Conservation (phyloP, 1,140 invertebrate species). For the Aphelinus atriplicis region DNA sequence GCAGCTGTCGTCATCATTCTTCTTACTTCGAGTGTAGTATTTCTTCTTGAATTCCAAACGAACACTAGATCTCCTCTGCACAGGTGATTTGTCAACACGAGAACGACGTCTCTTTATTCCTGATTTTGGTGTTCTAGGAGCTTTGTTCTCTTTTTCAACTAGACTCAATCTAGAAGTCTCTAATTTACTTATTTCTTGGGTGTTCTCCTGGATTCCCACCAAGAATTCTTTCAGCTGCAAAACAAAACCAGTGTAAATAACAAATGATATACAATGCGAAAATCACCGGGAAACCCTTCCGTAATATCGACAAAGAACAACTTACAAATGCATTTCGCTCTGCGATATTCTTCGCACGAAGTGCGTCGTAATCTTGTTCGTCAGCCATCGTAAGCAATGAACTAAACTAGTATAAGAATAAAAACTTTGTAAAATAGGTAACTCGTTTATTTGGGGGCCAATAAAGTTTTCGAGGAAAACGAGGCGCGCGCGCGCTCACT, state of each 20-base stretch:
- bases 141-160: constrained; percentile 31
- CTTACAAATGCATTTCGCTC: constrained; percentile 51
- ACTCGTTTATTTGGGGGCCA: too few relatives aligned
- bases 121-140: constrained; percentile 39
- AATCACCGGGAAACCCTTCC: background rate
- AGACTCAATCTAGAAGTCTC: constrained; percentile 1
- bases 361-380: constrained; percentile 41
- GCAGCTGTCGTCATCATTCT: constrained; percentile 8
- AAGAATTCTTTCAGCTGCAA: constrained; percentile 50
- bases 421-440: too few relatives aligned
- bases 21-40: constrained; percentile 51
- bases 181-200: constrained; percentile 31
- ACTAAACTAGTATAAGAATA: too few relatives aligned
- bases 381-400: constrained; percentile 19
- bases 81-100: constrained; percentile 1
- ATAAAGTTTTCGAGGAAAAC: too few relatives aligned
- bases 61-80: background rate
- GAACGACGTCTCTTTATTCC: constrained; percentile 38
- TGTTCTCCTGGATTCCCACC: constrained; percentile 45
- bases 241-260: background rate
- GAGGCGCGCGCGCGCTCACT: too few relatives aligned
- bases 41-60: constrained; percentile 30
- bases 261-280: too few relatives aligned
- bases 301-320: constrained; percentile 20
- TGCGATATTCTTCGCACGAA: constrained; percentile 48